Evolutionary conservation across 2,888 invertebrate genomes (phyloP).

Genomic region (Eubasilissa splendida): DNA sequence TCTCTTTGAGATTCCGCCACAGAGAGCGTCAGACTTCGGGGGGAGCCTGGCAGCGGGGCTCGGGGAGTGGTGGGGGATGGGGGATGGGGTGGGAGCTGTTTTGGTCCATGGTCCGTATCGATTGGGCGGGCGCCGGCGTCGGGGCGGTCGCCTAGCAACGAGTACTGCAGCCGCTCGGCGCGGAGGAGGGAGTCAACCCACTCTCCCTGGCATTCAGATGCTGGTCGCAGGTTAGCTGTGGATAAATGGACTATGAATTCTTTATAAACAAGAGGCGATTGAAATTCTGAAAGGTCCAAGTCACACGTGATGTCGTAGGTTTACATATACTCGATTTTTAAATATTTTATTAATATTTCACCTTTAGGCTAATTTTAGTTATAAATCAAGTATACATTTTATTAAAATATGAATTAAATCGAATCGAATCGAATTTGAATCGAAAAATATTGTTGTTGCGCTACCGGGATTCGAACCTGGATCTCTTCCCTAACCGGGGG

Average conservation of each 20-base stretch:
- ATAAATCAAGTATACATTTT: no score
- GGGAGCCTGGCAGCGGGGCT: slow-evolving; percentile 3
- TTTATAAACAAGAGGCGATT: slow-evolving; percentile 25
- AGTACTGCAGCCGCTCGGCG: slow-evolving; percentile 45
- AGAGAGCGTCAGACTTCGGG: slow-evolving; percentile 6
- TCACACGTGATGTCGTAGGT: no score
- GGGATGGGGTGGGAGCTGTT: slow-evolving; percentile 12
- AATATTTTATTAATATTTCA: no score
- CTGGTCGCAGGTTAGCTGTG: slow-evolving; percentile 3
- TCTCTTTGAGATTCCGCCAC: slow-evolving; percentile 28
- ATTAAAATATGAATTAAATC: no score
- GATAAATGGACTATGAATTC: slow-evolving; percentile 16
- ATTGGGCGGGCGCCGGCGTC: slow-evolving; percentile 47
- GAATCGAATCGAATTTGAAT: no score
- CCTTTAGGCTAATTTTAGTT: no score
- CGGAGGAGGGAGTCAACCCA: not conserved
- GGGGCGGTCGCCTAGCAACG: slow-evolving; percentile 48
- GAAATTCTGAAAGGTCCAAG: not conserved
- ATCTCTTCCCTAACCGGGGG: no score
- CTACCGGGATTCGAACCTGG: no score
- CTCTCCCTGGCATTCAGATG: not conserved
- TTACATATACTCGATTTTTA: no score
- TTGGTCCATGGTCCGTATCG: slow-evolving; percentile 44
- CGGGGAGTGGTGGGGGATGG: not conserved
- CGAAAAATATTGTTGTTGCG: no score